A percentile compares a stretch with the other conserved stretches of the same genome.
Conservation (phyloP, 37 sponge, comb jelly and placozoan genomes). For the Aphrocallistes beatrix region DNA sequence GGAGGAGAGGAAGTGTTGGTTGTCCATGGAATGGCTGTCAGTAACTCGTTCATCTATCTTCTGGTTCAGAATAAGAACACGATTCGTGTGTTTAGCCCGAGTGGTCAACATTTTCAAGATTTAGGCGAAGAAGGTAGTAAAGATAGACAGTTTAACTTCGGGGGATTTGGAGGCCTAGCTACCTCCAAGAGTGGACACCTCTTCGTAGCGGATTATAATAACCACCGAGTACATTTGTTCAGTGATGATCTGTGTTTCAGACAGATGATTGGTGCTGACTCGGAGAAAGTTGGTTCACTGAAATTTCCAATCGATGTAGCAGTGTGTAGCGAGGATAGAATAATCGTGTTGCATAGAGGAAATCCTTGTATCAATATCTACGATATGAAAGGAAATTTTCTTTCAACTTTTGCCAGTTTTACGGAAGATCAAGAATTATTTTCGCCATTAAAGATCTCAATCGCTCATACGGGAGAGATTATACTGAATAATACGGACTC, state of each 20-base stretch:
- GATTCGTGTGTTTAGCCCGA: slow-evolving; percentile 9
- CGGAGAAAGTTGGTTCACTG: not conserved
- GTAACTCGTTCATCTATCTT: not conserved
- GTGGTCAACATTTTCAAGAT: not conserved
- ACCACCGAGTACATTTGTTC: not conserved
- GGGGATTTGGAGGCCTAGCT: not conserved
- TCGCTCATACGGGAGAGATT: not conserved
- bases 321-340: not conserved
- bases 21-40: not conserved
- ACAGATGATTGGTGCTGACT: not conserved
- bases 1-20: not conserved
- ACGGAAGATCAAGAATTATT: not conserved
- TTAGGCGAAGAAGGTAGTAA: not conserved
- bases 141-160: not conserved
- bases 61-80: slow-evolving; percentile 6
- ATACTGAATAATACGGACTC: not conserved
- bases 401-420: not conserved
- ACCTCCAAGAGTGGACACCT: not conserved
- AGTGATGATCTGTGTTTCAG: slow-evolving; percentile 18
- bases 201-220: slow-evolving; percentile 5
- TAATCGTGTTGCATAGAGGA: not conserved
- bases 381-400: not conserved
- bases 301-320: not conserved
- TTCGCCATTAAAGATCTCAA: not conserved
- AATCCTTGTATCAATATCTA: not conserved